A percentile compares a stretch with the other conserved stretches of the same genome.
Evolutionary conservation across 2,797 vertebrate genomes (phyloP).

Genomic region (Gymnoscopelus braueri): DNA sequence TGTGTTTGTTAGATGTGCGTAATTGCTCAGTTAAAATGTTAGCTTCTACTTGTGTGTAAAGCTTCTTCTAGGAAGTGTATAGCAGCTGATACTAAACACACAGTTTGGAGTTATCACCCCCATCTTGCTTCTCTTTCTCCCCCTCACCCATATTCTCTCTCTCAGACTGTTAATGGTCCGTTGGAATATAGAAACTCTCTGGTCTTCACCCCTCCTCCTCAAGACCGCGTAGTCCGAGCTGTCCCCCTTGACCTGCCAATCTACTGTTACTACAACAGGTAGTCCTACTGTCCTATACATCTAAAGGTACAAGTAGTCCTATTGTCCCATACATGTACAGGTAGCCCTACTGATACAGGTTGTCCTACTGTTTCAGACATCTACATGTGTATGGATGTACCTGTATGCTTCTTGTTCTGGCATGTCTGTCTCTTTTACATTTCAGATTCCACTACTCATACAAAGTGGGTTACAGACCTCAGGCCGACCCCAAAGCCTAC

Average conservation of each 20-base stretch:
- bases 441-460: slow-evolving; percentile 78
- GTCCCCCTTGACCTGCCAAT: slow-evolving; percentile 62
- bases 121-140: neutral
- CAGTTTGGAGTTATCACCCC: neutral
- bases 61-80: no score
- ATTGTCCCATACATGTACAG: neutral
- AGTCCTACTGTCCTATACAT: neutral
- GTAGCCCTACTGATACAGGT: neutral
- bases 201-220: slow-evolving; percentile 53
- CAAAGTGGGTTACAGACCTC: slow-evolving; percentile 71
- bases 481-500: slow-evolving; percentile 48
- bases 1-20: no score
- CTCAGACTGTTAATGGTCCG: slow-evolving; percentile 63
- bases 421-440: neutral
- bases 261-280: slow-evolving; percentile 76
- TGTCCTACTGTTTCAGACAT: neutral
- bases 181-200: slow-evolving; percentile 66
- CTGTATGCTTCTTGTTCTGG: neutral
- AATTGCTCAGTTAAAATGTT: no score
- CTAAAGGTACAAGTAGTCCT: no score
- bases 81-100: no score
- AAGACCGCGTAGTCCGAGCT: slow-evolving; percentile 59
- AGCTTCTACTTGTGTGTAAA: no score
- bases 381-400: neutral
- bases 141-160: neutral